These are phyloP conservation scores for Petrocephalus sullivani DNA, from an alignment of 2,797 vertebrate genomes.

Conservation along the genomic window DNA sequence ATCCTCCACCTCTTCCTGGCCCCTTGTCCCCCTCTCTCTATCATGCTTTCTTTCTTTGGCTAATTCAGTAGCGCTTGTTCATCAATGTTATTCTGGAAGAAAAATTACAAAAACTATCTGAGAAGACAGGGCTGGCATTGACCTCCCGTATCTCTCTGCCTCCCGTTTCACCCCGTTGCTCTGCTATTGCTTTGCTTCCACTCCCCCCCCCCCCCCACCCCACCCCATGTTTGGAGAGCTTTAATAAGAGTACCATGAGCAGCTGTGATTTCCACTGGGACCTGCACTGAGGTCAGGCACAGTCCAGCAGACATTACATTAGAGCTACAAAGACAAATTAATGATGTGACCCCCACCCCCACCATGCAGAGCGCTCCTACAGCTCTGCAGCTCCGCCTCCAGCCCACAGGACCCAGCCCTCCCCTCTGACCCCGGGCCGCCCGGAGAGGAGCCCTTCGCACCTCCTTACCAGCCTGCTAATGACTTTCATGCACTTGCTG, in stretches of 20 bases:
- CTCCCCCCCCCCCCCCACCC: not conserved
- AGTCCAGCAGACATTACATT: not conserved
- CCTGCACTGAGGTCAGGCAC: not conserved
- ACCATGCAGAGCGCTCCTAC: not conserved
- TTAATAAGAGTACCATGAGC: slow-evolving; percentile 4
- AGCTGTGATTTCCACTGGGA: slow-evolving; percentile 23
- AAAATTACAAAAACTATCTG: not conserved
- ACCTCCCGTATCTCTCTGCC: too few species aligned
- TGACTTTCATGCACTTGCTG: not conserved
- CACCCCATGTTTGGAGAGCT: not conserved
- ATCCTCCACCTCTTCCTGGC: not conserved
- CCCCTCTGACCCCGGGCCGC: not conserved
- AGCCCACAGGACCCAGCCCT: not conserved
- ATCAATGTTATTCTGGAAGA: not conserved
- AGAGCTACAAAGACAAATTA: slow-evolving; percentile 3
- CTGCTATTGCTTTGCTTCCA: not conserved
- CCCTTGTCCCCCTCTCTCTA: not conserved
- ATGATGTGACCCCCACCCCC: not conserved
- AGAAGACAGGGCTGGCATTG: not conserved
- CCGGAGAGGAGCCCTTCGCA: not conserved
- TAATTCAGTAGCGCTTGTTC: not conserved
- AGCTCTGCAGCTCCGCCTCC: not conserved
- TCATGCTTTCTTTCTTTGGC: not conserved
- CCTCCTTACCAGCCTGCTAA: not conserved
- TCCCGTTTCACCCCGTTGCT: not conserved